These are phyloP conservation scores for Clytia hemisphaerica DNA, from an alignment of 30 jellyfish, hydroid and myxozoan species.

Conservation along the genomic window DNA sequence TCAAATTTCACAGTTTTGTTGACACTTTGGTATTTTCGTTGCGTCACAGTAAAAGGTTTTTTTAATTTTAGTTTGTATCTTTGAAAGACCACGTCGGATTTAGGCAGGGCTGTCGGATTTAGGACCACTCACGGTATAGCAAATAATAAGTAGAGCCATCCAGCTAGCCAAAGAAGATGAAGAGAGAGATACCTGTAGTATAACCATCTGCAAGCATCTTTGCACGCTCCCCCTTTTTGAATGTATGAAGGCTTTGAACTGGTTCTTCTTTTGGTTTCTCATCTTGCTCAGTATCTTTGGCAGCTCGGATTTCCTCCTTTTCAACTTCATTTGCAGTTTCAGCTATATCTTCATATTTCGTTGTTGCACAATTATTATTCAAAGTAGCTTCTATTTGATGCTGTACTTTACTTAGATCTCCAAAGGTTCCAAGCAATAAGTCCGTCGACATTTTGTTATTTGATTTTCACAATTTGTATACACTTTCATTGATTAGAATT, in stretches of 20 bases:
- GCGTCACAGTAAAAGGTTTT: too few species aligned
- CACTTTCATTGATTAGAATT: too few species aligned
- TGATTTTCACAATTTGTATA: too few species aligned
- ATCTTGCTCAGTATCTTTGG: background rate
- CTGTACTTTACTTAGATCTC: constrained; percentile 13
- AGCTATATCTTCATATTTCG: background rate
- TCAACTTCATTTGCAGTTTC: background rate
- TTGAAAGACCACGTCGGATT: too few species aligned
- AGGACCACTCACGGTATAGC: too few species aligned
- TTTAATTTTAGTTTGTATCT: too few species aligned
- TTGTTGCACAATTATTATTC: constrained; percentile 10
- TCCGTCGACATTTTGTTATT: constrained; percentile 30
- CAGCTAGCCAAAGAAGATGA: too few species aligned
- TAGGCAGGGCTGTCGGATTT: too few species aligned
- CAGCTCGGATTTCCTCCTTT: background rate
- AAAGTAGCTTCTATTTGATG: constrained; percentile 8
- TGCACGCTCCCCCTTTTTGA: constrained; percentile 12
- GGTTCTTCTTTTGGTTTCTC: background rate
- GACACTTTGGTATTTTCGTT: too few species aligned
- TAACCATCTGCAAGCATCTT: constrained; percentile 39
- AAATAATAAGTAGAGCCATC: too few species aligned
- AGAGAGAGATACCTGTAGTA: constrained; percentile 10
- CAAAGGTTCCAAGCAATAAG: constrained; percentile 10
- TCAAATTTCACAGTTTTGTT: too few species aligned
- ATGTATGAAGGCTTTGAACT: constrained; percentile 9